Percentiles rank a stretch among this genome's conserved stretches.
Conservation (phyloP, 1,140 invertebrate genomes). For the Hylaeus volcanicus region DNA sequence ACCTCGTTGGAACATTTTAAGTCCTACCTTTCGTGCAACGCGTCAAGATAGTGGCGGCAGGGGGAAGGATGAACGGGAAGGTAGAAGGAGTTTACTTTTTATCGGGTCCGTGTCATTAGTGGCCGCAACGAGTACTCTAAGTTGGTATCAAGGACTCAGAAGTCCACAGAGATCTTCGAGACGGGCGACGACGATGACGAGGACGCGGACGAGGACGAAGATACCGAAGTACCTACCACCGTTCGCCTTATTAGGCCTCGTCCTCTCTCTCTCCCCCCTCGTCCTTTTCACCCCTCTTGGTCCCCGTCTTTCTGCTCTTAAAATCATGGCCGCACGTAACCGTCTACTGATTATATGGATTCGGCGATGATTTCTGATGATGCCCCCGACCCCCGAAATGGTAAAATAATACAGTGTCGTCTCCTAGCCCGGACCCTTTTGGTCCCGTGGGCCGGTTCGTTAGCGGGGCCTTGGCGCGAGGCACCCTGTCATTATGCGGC, state of each 20-base stretch:
- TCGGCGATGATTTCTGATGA: slow-evolving; percentile 77
- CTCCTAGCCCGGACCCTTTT: slow-evolving; percentile 68
- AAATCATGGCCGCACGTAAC: slow-evolving; percentile 72
- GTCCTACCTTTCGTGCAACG: slow-evolving; percentile 52
- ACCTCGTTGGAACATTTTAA: slow-evolving; percentile 52
- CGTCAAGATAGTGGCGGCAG: slow-evolving; percentile 34
- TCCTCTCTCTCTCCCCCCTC: slow-evolving; percentile 16
- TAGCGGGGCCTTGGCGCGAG: slow-evolving; percentile 75
- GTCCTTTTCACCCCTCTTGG: slow-evolving; percentile 16
- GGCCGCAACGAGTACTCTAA: slow-evolving; percentile 50
- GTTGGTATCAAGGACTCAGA: slow-evolving; percentile 50
- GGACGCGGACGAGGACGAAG: slow-evolving; percentile 36
- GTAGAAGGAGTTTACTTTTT: slow-evolving; percentile 52
- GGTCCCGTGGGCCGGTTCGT: slow-evolving; percentile 74
- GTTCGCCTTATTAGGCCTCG: slow-evolving; percentile 59
- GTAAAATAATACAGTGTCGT: slow-evolving; percentile 77
- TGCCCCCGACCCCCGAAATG: slow-evolving; percentile 72
- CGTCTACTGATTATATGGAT: slow-evolving; percentile 76
- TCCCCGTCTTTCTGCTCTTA: slow-evolving; percentile 55
- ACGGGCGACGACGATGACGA: slow-evolving; percentile 29
- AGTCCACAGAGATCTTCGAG: slow-evolving; percentile 31
- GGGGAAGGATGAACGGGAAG: neutral
- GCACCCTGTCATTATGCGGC: slow-evolving; percentile 78
- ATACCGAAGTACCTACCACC: slow-evolving; percentile 54
- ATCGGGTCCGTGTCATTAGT: slow-evolving; percentile 59